Conservation (phyloP, 1,140 invertebrate species). For the Lepidurus packardi region DNA sequence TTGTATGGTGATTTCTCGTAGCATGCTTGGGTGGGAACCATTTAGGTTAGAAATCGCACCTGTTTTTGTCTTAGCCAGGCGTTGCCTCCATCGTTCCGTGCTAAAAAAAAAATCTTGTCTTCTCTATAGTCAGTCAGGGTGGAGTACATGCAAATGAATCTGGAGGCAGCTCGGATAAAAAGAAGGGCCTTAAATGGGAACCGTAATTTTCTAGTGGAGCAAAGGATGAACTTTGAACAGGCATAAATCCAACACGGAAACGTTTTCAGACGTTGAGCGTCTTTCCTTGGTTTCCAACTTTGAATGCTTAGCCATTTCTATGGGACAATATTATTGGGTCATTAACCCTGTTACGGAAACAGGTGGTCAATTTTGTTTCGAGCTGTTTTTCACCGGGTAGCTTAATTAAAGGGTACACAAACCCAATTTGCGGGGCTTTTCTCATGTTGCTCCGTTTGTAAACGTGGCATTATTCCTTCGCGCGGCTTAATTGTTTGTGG, state of each 20-base stretch:
- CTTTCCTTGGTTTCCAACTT: background rate
- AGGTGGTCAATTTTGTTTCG: too few species aligned
- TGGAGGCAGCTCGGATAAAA: background rate
- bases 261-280: background rate
- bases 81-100: background rate
- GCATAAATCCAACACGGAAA: background rate
- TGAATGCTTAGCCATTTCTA: too few species aligned
- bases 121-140: conserved; percentile 1
- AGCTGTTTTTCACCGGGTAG: too few species aligned
- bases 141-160: conserved; percentile 4
- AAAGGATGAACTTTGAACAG: background rate
- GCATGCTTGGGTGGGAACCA: background rate
- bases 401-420: too few species aligned
- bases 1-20: background rate
- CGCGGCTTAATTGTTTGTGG: too few species aligned
- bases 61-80: background rate
- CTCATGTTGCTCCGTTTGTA: too few species aligned
- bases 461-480: too few species aligned
- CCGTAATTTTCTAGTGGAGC: too few species aligned
- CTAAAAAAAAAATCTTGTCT: background rate
- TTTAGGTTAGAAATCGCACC: background rate
- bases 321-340: too few species aligned
- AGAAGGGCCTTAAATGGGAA: background rate
- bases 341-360: too few species aligned
- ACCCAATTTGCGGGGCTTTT: too few species aligned